phyloP scores from a whole-genome alignment of 2,888 invertebrate genomes.

The Caenorhabditis sinica region DNA sequence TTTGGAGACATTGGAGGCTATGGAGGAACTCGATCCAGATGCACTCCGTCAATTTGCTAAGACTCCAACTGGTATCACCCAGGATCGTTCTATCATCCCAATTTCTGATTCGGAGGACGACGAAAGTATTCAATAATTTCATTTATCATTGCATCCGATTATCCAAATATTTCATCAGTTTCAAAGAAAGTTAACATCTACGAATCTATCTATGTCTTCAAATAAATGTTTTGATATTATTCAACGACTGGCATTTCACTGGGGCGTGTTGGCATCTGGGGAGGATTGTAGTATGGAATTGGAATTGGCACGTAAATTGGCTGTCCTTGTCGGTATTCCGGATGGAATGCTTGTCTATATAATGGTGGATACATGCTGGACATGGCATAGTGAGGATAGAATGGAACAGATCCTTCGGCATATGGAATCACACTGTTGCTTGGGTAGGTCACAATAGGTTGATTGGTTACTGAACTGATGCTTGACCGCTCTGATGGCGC shows the following conservation, averaged over 20 bases:
- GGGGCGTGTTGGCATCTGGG: slow-evolving; percentile 6
- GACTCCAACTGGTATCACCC: slow-evolving; percentile 76
- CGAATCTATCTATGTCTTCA: background rate
- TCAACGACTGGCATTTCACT: slow-evolving; percentile 48
- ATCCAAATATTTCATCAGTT: background rate
- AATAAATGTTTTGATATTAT: slow-evolving; percentile 1
- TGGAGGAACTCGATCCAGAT: slow-evolving; percentile 82
- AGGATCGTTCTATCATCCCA: slow-evolving; percentile 55
- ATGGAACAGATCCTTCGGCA: background rate
- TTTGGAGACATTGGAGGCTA: slow-evolving; percentile 84
- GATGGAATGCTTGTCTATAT: too few species aligned
- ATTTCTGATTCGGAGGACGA: slow-evolving; percentile 46
- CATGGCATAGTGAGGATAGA: slow-evolving; percentile 22
- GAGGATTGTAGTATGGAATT: slow-evolving; percentile 40
- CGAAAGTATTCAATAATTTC: slow-evolving; percentile 6
- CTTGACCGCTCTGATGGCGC: slow-evolving; percentile 34
- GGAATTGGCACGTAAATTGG: slow-evolving; percentile 49
- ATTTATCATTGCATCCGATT: background rate
- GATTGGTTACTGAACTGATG: slow-evolving; percentile 20
- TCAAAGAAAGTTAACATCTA: too few species aligned
- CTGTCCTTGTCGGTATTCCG: background rate
- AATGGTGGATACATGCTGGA: slow-evolving; percentile 8
- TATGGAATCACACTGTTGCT: slow-evolving; percentile 21
- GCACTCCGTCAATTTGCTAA: slow-evolving; percentile 76
- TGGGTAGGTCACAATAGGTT: slow-evolving; percentile 39